These are phyloP conservation scores for Xestia xanthographa DNA, from an alignment of 2,888 invertebrate genomes.

Conservation along the genomic window DNA sequence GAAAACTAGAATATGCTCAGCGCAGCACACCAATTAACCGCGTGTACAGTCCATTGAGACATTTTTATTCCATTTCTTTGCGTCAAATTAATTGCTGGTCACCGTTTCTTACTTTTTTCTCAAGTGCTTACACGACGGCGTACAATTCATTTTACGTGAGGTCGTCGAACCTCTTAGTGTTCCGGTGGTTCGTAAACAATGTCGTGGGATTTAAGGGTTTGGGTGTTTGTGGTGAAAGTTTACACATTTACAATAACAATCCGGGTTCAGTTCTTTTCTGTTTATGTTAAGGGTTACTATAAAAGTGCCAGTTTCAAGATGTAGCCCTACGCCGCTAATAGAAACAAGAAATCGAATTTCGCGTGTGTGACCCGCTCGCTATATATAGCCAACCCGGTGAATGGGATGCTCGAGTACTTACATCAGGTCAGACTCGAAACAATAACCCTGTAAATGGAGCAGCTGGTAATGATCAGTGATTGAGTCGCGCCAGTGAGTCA, in stretches of 20 bases:
- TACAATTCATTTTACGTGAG: conserved; percentile 76
- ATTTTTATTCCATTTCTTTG: conserved; percentile 82
- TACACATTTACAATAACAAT: conserved; percentile 73
- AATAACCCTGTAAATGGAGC: conserved; percentile 82
- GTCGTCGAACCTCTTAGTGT: conserved; percentile 81
- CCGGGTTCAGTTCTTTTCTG: conserved; percentile 54
- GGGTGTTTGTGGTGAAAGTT: conserved; percentile 75
- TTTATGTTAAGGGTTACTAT: conserved; percentile 60
- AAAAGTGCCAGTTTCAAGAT: conserved; percentile 63
- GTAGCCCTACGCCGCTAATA: conserved; percentile 66
- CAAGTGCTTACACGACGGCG: conserved; percentile 68
- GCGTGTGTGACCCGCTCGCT: conserved; percentile 71
- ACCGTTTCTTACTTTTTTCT: conserved; percentile 73
- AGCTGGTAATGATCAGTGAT: conserved; percentile 77
- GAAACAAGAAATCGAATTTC: conserved; percentile 80
- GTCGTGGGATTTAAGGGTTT: conserved; percentile 73
- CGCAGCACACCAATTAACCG: conserved; percentile 80
- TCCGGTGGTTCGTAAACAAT: conserved; percentile 82
- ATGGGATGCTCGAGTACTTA: conserved; percentile 71
- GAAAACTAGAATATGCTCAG: conserved; percentile 83
- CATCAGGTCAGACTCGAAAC: conserved; percentile 79
- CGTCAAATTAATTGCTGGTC: conserved; percentile 73
- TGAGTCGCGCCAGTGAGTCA: conserved; percentile 73
- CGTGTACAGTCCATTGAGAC: conserved; percentile 79
- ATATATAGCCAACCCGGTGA: conserved; percentile 72